Evolutionary conservation across 35 echinoderm and acorn worm species (phyloP), one percentile per base, ranked within the genome.

Genomic region (Patiria miniata): DNA sequence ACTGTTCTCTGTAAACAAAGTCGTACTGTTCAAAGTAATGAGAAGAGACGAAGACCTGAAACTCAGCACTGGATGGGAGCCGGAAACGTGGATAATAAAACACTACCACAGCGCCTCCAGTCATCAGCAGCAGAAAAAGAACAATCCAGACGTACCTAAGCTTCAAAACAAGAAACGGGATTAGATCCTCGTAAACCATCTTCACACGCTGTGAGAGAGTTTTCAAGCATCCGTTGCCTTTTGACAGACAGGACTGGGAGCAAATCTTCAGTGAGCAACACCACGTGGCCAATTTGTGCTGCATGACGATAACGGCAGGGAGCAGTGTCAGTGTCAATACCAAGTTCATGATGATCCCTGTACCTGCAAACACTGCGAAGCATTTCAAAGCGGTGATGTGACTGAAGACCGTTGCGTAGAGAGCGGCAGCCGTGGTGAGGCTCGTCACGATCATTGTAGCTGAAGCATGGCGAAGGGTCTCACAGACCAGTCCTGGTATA

Each of bases 381-480:
- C 95, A 93, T 53, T 52, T 88, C 5, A 97, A 42, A 17, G 91
- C 91, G 37, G 85, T 97, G 36, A 97, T 94, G 54, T 87, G 36
- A 37, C 95, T 97, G 37, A 95, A 60, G 8, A 85, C 60, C 39
- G 78, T 91, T 29, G 86, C 59, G 77, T 79, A 98, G 7, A 98
- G 86, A 1, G 95, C 95, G 8, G 91, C 54, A 6, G 95, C 57
- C 1, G 95, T 98, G 12, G 95, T 98, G 22, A 94, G 81, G 73
- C 95, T 98, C 14, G 95, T 98, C 2, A 94, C 95, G 52, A 98
- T 89, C 92, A 98, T 91, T 1, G 95, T 94, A 15, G 77, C 37
- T 26, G 88, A 77, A 18, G 91, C 95, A 52, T 98, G 95, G 52
- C 68, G 73, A 8, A 90, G 40, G 0, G 95, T 78, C 55, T 98